Conservation (phyloP, 1,140 invertebrate species). For the Pseudomyrmex gracilis region DNA sequence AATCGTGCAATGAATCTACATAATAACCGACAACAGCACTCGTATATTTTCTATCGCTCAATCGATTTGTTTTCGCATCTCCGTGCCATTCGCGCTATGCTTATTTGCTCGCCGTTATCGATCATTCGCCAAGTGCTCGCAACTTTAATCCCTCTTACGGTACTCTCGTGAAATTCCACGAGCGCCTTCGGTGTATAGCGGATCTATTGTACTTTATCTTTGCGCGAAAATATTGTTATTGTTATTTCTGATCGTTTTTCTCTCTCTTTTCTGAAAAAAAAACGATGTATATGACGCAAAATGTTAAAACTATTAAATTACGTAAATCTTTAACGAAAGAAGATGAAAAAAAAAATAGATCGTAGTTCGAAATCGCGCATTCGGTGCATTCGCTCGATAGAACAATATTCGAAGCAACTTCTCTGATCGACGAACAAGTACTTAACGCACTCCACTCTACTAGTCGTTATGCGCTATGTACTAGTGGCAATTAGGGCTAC, state of each 20-base stretch:
- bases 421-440: not conserved
- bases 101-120: constrained; percentile 56
- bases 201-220: constrained; percentile 1
- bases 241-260: too few species aligned
- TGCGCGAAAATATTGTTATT: not conserved
- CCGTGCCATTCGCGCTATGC: constrained; percentile 41
- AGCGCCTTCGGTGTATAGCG: constrained; percentile 7
- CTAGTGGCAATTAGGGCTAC: not conserved
- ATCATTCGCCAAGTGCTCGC: constrained; percentile 49
- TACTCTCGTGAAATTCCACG: constrained; percentile 40
- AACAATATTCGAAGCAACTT: not conserved
- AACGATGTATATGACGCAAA: too few species aligned
- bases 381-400: too few species aligned
- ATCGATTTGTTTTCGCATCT: constrained; percentile 59
- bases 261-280: too few species aligned
- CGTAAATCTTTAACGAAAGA: not conserved
- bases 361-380: too few species aligned
- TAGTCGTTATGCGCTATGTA: not conserved
- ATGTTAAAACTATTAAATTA: too few species aligned
- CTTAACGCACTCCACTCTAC: not conserved
- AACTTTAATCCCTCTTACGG: constrained; percentile 28
- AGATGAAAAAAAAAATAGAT: not conserved
- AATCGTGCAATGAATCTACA: constrained; percentile 56
- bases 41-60: constrained; percentile 56
- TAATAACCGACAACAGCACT: constrained; percentile 51